Evolutionary conservation across 2,113 vertebrate genomes (phyloP).

Genomic region (Mola mola): DNA sequence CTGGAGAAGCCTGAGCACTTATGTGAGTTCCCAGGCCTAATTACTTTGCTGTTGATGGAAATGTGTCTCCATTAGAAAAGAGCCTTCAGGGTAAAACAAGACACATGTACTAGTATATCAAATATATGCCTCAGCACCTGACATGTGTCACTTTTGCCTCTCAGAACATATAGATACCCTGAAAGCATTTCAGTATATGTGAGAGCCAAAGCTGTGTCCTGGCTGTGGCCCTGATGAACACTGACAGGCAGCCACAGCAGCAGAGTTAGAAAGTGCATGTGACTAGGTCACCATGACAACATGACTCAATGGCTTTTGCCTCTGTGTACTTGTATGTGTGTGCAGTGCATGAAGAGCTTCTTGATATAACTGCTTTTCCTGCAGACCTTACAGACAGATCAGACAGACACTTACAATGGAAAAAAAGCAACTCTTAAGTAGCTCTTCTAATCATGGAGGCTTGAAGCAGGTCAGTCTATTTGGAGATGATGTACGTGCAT

Average conservation of each 20-base stretch:
- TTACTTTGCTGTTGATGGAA: conserved; percentile 29
- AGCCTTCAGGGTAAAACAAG: conserved; percentile 1
- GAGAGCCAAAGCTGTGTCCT: conserved; percentile 5
- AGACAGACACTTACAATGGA: not conserved
- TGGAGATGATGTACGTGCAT: too few species aligned
- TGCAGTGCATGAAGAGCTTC: not conserved
- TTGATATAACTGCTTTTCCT: not conserved
- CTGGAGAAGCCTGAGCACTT: conserved; percentile 23
- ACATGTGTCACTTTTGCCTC: too few species aligned
- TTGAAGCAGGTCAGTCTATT: not conserved
- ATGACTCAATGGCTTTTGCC: conserved; percentile 48
- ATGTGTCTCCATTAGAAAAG: conserved; percentile 45
- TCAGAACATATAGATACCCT: not conserved
- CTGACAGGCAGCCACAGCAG: conserved; percentile 36
- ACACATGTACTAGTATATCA: too few species aligned
- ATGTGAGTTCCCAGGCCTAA: conserved; percentile 36
- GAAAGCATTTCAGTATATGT: conserved; percentile 3
- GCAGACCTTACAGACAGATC: too few species aligned
- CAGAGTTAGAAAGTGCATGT: conserved; percentile 61
- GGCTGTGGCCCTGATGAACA: conserved; percentile 1
- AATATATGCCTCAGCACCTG: too few species aligned
- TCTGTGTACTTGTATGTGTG: conserved; percentile 15
- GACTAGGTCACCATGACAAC: conserved; percentile 77
- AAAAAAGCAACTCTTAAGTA: not conserved
- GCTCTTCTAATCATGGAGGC: not conserved